Evolutionary conservation across 53 echinoderm and acorn worm species (phyloP).

Genomic region (Apostichopus leukothele): DNA sequence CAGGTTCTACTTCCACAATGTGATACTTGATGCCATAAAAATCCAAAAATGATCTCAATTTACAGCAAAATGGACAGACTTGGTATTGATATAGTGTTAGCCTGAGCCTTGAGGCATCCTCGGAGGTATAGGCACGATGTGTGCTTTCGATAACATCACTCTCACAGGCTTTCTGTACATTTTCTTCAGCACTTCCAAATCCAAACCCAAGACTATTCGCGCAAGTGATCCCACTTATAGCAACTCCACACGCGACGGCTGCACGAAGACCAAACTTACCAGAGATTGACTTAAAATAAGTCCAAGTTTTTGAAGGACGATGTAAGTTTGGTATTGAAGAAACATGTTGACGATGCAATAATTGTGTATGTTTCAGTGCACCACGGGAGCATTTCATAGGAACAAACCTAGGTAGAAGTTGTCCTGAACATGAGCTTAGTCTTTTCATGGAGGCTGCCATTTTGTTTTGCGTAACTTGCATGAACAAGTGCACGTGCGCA

Average conservation of each 20-base stretch:
- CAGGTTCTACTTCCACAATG: conserved; percentile 89
- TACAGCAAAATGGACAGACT: conserved; percentile 97
- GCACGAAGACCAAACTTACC: neutral
- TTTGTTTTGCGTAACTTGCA: neutral
- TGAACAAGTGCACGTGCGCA: too few relatives aligned
- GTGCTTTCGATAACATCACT: conserved; percentile 44
- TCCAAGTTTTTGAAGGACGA: neutral
- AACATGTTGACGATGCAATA: neutral
- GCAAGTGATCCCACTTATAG: conserved; percentile 30
- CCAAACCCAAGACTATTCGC: conserved; percentile 31
- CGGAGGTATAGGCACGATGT: conserved; percentile 58
- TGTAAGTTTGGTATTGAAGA: neutral
- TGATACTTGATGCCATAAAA: conserved; percentile 86
- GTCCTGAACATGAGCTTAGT: neutral
- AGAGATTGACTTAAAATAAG: neutral
- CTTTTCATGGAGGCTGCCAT: conserved; percentile 36
- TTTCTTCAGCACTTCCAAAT: conserved; percentile 1
- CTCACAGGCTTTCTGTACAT: neutral
- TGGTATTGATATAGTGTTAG: conserved; percentile 95
- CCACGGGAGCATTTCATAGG: neutral
- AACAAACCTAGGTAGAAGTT: neutral
- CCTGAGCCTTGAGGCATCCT: conserved; percentile 64
- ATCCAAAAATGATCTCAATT: conserved; percentile 90
- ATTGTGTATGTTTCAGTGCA: neutral
- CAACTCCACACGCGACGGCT: neutral